Base-by-base conservation (phyloP, 2,888 invertebrate genomes). In the Lingula anatina region DNA sequence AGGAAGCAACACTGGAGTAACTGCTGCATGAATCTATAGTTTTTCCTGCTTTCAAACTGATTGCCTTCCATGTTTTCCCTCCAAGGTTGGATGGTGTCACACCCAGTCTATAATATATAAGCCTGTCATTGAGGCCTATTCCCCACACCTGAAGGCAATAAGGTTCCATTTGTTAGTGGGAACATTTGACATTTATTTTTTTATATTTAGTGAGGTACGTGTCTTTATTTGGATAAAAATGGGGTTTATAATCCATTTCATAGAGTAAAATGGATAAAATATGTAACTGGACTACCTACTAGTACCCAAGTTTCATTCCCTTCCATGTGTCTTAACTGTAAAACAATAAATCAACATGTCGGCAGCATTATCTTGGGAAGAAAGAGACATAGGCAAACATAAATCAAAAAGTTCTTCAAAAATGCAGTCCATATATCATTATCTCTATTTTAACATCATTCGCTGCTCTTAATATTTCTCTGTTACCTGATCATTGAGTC, bases 61-160 rank as follows among this genome's bases (percentile, higher is more conserved):
- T 42, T 18, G 38, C 49, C 42, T 86, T 84, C 93, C 93, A 93
- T 60, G 89, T 85, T 74, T 90, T 90, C 0, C 93, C 93, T 20
- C 90, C 89, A 55, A 88, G 61, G 28, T 70, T 68, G 42, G 56
- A 55, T 2, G 56, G 43, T 9, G 63, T 65, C 2, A 75, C 58
- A 0, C 68, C 68, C 5, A 65, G 65, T 21, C 74, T 59, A 40
- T 66, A 68, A 51, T 62, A 62, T 18, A 69, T 42, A 38, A 60
- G 53, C 26, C 59, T 56, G 31, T 60, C 60, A 42, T 68, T 65
- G 4, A 53, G 28, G 37, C 65, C 65, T 37, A 75, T 54, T 5
- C 66, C 69, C 59, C 69, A 73, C 20, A 73, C 70, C 72, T 72
- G 53, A 12, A 40, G 46, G 26, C 7, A 18, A n/a, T 41, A 39